These are phyloP conservation scores for Barnardius zonarius DNA, from an alignment of 2,113 vertebrate species.

Conservation along the genomic window DNA sequence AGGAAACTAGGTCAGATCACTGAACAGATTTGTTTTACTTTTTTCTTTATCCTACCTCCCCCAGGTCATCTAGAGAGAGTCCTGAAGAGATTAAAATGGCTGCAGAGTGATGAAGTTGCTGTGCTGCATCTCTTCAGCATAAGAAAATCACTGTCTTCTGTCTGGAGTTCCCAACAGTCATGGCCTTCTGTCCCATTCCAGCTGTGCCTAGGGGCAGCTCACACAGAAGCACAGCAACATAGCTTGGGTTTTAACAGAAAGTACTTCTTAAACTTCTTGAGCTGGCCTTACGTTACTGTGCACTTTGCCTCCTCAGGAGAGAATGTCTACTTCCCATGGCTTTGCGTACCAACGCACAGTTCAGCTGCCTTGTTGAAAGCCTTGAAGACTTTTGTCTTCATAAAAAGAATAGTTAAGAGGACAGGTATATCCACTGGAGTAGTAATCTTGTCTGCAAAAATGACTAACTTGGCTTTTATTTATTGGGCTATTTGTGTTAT, in stretches of 20 bases:
- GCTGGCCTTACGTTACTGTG: slow-evolving; percentile 29
- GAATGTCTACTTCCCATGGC: slow-evolving; percentile 7
- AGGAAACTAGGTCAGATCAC: neutral
- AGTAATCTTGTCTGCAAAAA: neutral
- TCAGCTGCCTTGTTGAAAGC: slow-evolving; percentile 12
- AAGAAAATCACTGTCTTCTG: neutral
- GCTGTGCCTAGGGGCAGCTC: slow-evolving; percentile 18
- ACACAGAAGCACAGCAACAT: neutral
- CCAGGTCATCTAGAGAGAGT: slow-evolving; percentile 67
- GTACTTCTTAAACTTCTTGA: neutral
- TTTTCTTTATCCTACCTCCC: neutral
- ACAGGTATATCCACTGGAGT: slow-evolving; percentile 59
- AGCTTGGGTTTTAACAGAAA: neutral
- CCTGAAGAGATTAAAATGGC: slow-evolving; percentile 71
- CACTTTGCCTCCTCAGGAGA: neutral
- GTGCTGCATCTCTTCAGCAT: neutral
- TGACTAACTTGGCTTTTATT: slow-evolving; percentile 18
- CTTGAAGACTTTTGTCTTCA: slow-evolving; percentile 16
- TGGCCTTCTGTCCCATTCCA: slow-evolving; percentile 21
- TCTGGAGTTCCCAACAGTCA: neutral
- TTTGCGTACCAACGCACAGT: slow-evolving; percentile 40
- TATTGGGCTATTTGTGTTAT: slow-evolving; percentile 39
- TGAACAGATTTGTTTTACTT: neutral
- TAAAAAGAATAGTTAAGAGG: slow-evolving; percentile 17
- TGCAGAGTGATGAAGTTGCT: slow-evolving; percentile 53